phyloP scores from a whole-genome alignment of 2,888 invertebrate genomes.

The Leucophenga montana region DNA sequence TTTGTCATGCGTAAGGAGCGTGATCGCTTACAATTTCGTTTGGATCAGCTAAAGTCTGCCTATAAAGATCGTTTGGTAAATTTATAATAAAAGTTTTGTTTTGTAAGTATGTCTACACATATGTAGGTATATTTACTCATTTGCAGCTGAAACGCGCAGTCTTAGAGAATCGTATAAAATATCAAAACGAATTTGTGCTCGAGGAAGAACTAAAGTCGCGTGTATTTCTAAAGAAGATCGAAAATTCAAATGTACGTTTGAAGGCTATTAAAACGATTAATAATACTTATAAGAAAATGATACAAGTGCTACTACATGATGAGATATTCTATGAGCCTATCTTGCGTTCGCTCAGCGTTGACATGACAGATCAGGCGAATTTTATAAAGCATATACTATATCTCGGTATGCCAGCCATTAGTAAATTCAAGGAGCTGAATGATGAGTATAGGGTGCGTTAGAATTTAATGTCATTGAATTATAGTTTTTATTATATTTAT shows the following conservation, averaged over 20 bases:
- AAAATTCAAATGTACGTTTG: slow-evolving; percentile 69
- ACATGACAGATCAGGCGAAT: slow-evolving; percentile 70
- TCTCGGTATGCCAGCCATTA: slow-evolving; percentile 69
- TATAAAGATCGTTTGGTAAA: slow-evolving; percentile 63
- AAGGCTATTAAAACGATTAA: slow-evolving; percentile 69
- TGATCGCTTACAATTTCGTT: slow-evolving; percentile 64
- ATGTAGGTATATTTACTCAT: too few species aligned
- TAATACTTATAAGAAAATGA: slow-evolving; percentile 67
- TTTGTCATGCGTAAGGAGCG: slow-evolving; percentile 71
- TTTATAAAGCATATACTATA: slow-evolving; percentile 70
- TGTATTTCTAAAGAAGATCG: slow-evolving; percentile 63
- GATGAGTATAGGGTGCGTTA: slow-evolving; percentile 58
- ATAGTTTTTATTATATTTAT: slow-evolving; percentile 20
- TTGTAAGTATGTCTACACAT: not conserved
- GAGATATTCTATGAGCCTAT: slow-evolving; percentile 71
- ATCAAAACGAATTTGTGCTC: slow-evolving; percentile 64
- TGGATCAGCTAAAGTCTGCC: slow-evolving; percentile 54
- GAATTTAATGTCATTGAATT: not conserved
- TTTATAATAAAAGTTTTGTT: not conserved
- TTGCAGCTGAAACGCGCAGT: slow-evolving; percentile 58
- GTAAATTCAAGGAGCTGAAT: slow-evolving; percentile 61
- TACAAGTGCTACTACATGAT: slow-evolving; percentile 67
- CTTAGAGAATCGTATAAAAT: slow-evolving; percentile 69
- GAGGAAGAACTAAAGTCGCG: slow-evolving; percentile 65
- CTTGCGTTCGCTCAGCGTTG: slow-evolving; percentile 64